Conservation (phyloP, 2,888 invertebrate species). For the Drosophila kambysellisi region DNA sequence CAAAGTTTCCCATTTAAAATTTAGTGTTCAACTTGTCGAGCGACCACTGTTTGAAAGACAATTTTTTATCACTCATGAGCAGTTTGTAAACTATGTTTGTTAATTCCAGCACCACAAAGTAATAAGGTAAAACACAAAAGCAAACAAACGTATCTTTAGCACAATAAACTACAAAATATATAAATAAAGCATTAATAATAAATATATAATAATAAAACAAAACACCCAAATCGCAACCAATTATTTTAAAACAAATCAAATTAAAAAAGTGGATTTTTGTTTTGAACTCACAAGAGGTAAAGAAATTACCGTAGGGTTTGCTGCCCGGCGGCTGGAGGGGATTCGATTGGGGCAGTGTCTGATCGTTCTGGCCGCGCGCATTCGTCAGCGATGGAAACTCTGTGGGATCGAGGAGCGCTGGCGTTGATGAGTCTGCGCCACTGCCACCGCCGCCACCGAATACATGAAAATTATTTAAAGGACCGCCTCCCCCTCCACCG, state of each 20-base stretch:
- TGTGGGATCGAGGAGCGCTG: slow-evolving; percentile 94
- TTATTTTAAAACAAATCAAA: slow-evolving; percentile 59
- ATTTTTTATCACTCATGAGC: background rate
- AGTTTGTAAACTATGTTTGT: background rate
- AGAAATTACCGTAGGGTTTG: slow-evolving; percentile 94
- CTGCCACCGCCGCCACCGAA: slow-evolving; percentile 90
- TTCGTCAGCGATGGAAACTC: slow-evolving; percentile 96
- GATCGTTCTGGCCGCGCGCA: slow-evolving; percentile 92
- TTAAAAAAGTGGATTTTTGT: slow-evolving; percentile 72
- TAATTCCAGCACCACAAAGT: slow-evolving; percentile 28
- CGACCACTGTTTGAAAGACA: background rate
- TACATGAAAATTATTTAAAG: slow-evolving; percentile 92
- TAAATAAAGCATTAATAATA: slow-evolving; percentile 7
- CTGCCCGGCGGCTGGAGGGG: slow-evolving; percentile 95
- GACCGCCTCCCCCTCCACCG: slow-evolving; percentile 86
- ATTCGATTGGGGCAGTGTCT: slow-evolving; percentile 91
- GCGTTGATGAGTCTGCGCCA: slow-evolving; percentile 89
- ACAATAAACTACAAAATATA: slow-evolving; percentile 17
- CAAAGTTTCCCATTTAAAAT: background rate
- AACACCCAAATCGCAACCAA: slow-evolving; percentile 33
- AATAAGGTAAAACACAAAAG: slow-evolving; percentile 1
- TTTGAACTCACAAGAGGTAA: slow-evolving; percentile 85
- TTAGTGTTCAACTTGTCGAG: background rate
- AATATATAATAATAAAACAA: slow-evolving; percentile 4
- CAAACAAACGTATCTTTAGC: slow-evolving; percentile 21